Evolutionary conservation across 2,888 invertebrate species (phyloP), one percentile per base, ranked within the genome.

Genomic region (Agrotis ipsilon): DNA sequence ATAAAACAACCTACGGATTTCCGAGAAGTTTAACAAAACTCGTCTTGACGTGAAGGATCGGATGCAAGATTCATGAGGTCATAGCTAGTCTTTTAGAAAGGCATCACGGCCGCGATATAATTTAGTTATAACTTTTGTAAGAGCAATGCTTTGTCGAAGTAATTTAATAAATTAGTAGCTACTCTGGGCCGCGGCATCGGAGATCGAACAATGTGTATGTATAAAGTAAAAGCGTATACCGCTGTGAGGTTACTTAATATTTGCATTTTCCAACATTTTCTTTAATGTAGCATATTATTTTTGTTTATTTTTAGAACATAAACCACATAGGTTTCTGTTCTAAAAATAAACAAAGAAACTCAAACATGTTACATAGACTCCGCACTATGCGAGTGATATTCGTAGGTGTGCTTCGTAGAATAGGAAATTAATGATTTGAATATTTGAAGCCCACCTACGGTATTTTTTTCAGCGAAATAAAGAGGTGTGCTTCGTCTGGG

Each of bases 21-120:
- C 64, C 57, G 59, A 61, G 67, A 81, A 91, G 86, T 91, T 88
- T 60, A 67, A 60, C 79, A 75, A 88, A 92, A 91, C 90, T 92
- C 84, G 76, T 84, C 86, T 86, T 86, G 92, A 91, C 90, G 81
- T 86, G 83, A 68, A 86, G 74, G 69, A 87, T 88, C 82, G 54
- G 86, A 89, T 89, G 90, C 87, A 90, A 90, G 85, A 88, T 92
- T 90, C 86, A 87, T 89, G 85, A 88, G 84, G 76, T 81, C 66
- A 85, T 86, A 88, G 85, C 67, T 74, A 81, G 77, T 77, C 74
- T 82, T 77, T 84, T 69, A 76, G 66, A 75, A 71, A 76, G 68
- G 62, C 71, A 83, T 86, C 73, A 75, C 21, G 63, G 68, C 54
- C 69, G 66, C 78, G 66, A 79, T 84, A 78, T 86, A 86, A 85